Base-by-base conservation (phyloP, 2,888 invertebrate species). In the Phengaris arion region DNA sequence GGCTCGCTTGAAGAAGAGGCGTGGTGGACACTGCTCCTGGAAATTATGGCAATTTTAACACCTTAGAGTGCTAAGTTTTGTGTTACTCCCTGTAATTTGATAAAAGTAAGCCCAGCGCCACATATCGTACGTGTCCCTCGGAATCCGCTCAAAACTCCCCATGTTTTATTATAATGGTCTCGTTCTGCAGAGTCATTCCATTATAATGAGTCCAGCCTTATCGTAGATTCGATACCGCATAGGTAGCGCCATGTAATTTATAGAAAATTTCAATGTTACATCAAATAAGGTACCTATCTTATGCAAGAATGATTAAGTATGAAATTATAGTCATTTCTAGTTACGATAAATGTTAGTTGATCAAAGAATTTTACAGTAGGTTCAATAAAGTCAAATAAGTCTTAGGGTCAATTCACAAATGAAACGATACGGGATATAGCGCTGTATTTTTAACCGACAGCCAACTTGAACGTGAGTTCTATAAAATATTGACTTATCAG, bases 31-130 rank as follows among this genome's bases (percentile, higher is more conserved):
- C 82, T 84, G 83, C 85, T 85, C 83, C 86, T 86, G 85, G 83
- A 87, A 91, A 93, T 93, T 92, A 93, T 88, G 93, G 93, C 92
- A 93, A 93, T 93, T 92, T 93, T 93, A 87, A 93, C 93, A 93
- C 93, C 93, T 93, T 87, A 89, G 83, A 90, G 92, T 91, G 93
- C 90, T 92, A 93, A 92, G 90, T 90, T 89, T 86, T 86, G 84
- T 81, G 81, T 83, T 86, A 82, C 84, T 82, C 90, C 88, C 89
- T 90, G 87, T 92, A 92, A 93, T 93, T 92, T 91, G 77, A 78
- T 77, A 85, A 85, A 83, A 83, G 83, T 80, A 81, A 83, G 83
- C 82, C 82, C 83, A 83, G 84, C 85, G 79, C 78, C 77, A 76
- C 84, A 22, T 22, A 22, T 22, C 22, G 83, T 87, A 89, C 88